Evolutionary conservation across 2,113 vertebrate genomes (phyloP), one percentile per base, ranked within the genome.

Genomic region (Melozone crissalis): DNA sequence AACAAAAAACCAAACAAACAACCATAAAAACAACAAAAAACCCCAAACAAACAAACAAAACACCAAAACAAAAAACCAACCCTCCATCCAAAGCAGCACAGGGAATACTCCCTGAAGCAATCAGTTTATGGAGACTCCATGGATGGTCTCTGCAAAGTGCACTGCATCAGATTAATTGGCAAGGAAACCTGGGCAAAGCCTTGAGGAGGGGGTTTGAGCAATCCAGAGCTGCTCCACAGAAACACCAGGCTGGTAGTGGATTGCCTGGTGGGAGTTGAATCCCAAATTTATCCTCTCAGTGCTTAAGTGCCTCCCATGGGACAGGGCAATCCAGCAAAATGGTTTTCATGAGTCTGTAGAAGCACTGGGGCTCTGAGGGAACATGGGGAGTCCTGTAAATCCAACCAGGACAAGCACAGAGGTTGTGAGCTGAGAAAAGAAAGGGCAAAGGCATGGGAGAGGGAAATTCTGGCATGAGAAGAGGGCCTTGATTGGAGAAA

Each of bases 11-110:
- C 20, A 22, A 47, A 12, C 20, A 46, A 47, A 47, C 41, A 41
- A 41, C 41, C 41, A 41, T 41, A 41, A 41, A 47, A 47, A 47
- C 9, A 9, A 19, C 18, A 23, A 12, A 12, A 47, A 47, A 12
- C 22, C 11, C 46, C 20, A 46, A 21, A 46, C 11, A 46, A 46
- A 46, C 3, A 6, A 47, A 12, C 39, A 7, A 23, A 47, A 47
- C 41, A 41, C 41, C 6, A 20, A 47, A 47, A 23, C 23, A 24
- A 49, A 49, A 47, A 49, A 24, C 4, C 41, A 52, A 4, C 6
- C 15, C 7, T 43, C 22, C 22, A 21, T 46, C 54, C 57, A 16
- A 79, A 80, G 23, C 4, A 30, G 7, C 4, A 0, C 0, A 1
- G 28, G 41, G 33, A 9, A 12, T 39, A 22, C 46, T 93, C 58